phyloP scores from a whole-genome alignment of 2,888 invertebrate genomes.

The Archips crataeganus region DNA sequence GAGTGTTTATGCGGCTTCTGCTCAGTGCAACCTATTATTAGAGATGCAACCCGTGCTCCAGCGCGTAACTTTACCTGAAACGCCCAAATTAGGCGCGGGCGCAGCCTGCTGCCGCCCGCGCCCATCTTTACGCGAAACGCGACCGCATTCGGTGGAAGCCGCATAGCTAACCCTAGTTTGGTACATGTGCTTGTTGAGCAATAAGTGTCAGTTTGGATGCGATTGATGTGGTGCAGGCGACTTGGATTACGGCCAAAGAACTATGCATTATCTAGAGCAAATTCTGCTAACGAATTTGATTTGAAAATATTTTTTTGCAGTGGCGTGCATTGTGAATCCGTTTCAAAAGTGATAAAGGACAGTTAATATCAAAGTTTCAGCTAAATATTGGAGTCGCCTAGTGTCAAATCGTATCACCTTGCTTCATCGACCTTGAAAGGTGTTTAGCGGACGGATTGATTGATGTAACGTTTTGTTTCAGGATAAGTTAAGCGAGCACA shows the following conservation, averaged over 20 bases:
- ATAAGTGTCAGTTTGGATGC: slow-evolving; percentile 77
- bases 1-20: slow-evolving; percentile 75
- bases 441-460: slow-evolving; percentile 25
- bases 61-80: slow-evolving; percentile 84
- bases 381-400: not conserved
- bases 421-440: slow-evolving; percentile 40
- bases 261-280: slow-evolving; percentile 72
- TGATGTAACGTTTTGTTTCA: slow-evolving; percentile 68
- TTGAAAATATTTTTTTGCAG: slow-evolving; percentile 50
- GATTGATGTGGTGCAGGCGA: slow-evolving; percentile 77
- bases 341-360: slow-evolving; percentile 25
- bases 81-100: slow-evolving; percentile 85
- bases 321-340: slow-evolving; percentile 45
- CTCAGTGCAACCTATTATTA: slow-evolving; percentile 78
- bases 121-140: slow-evolving; percentile 61
- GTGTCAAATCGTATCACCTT: slow-evolving; percentile 46
- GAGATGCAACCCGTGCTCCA: slow-evolving; percentile 78
- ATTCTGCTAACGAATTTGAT: slow-evolving; percentile 68
- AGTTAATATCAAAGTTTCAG: not conserved
- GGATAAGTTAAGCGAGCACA: slow-evolving; percentile 88
- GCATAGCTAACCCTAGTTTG: slow-evolving; percentile 62
- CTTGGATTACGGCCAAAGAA: slow-evolving; percentile 78
- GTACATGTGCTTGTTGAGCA: slow-evolving; percentile 69
- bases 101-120: slow-evolving; percentile 73
- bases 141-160: slow-evolving; percentile 71